These are phyloP conservation scores for Odobenus rosmarus DNA, from an alignment of 2,113 vertebrate species.

Conservation along the genomic window DNA sequence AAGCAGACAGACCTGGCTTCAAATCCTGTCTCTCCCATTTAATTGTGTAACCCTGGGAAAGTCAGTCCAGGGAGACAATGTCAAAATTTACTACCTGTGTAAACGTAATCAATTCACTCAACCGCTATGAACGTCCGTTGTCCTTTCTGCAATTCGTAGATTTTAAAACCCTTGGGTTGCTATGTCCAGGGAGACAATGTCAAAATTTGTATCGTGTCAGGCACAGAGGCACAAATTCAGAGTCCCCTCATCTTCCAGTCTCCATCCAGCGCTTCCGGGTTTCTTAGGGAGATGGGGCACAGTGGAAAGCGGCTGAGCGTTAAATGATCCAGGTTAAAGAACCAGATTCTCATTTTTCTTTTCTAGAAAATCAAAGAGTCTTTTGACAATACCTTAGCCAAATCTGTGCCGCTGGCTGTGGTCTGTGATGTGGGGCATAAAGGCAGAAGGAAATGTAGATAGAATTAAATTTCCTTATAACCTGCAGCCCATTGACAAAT, in stretches of 20 bases:
- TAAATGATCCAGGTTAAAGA: neutral
- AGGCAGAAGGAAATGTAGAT: neutral
- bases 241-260: neutral
- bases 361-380: neutral
- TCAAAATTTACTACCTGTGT: neutral
- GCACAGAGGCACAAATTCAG: neutral
- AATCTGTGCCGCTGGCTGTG: neutral
- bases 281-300: neutral
- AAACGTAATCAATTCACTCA: neutral
- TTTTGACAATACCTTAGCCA: neutral
- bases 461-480: neutral
- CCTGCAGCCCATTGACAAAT: neutral
- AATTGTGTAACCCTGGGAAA: neutral
- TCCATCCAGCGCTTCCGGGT: neutral
- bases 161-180: neutral
- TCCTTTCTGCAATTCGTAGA: neutral
- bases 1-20: neutral
- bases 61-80: neutral
- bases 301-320: neutral
- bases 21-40: neutral
- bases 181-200: neutral
- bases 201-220: neutral
- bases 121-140: neutral
- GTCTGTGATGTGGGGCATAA: neutral
- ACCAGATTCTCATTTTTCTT: neutral